Percentiles rank a stretch among this genome's conserved stretches.
Evolutionary conservation across 2,797 vertebrate genomes (phyloP).

Genomic region (Amblyopsis hoosieri): DNA sequence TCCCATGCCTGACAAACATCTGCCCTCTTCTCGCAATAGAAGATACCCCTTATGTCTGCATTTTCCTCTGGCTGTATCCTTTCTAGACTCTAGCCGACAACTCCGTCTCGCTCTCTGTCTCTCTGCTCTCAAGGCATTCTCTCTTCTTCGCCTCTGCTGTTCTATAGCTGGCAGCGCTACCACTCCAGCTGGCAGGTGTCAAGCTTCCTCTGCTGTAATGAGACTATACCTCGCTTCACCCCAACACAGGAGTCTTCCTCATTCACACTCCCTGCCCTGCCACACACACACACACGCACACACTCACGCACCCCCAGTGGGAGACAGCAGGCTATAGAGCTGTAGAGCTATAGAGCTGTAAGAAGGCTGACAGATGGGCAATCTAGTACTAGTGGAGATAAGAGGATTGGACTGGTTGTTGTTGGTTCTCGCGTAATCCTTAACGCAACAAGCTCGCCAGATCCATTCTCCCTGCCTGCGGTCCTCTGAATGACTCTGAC

Average conservation of each 20-base stretch:
- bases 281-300: conserved; percentile 1
- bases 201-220: neutral
- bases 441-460: conserved; percentile 39
- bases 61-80: conserved; percentile 5
- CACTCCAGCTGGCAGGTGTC: conserved; percentile 8
- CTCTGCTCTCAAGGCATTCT: conserved; percentile 9
- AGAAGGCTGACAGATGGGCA: conserved; percentile 78
- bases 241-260: conserved; percentile 7
- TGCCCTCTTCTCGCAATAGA: conserved; percentile 25
- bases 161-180: conserved; percentile 26
- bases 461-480: conserved; percentile 23
- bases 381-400: conserved; percentile 68
- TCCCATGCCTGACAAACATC: conserved; percentile 34
- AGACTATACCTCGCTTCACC: conserved; percentile 3
- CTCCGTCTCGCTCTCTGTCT: conserved; percentile 19
- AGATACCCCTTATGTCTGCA: neutral
- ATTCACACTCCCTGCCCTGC: conserved; percentile 13
- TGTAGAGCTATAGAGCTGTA: conserved; percentile 34
- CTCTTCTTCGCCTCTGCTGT: conserved; percentile 21
- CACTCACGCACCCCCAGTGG: conserved; percentile 4
- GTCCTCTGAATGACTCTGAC: conserved; percentile 12
- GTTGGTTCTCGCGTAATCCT: conserved; percentile 60
- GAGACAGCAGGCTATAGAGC: conserved; percentile 9
- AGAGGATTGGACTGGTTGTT: conserved; percentile 72
- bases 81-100: conserved; percentile 15